These are phyloP conservation scores for Anthrax anthrax DNA, from an alignment of 2,888 invertebrate genomes.

Conservation along the genomic window DNA sequence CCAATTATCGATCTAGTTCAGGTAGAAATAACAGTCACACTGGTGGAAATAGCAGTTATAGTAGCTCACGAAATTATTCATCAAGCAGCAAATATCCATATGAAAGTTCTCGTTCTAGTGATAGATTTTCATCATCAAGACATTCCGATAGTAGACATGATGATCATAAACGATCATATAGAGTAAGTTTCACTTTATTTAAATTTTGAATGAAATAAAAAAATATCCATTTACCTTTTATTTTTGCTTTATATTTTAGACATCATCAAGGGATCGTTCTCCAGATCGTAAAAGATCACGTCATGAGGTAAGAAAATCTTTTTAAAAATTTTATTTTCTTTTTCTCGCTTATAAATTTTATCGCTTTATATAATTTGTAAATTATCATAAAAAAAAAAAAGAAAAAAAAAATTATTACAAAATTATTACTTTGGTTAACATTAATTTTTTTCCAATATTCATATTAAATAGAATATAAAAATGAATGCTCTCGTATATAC, in stretches of 20 bases:
- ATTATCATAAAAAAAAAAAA: too few species aligned
- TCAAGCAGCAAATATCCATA: slow-evolving; percentile 10
- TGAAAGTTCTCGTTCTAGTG: slow-evolving; percentile 18
- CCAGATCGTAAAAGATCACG: slow-evolving; percentile 31
- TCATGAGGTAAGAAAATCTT: slow-evolving; percentile 27
- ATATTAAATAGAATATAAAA: not conserved
- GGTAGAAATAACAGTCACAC: slow-evolving; percentile 18
- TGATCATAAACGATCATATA: slow-evolving; percentile 27
- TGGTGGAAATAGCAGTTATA: slow-evolving; percentile 6
- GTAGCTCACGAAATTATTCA: slow-evolving; percentile 24
- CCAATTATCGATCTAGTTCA: slow-evolving; percentile 16
- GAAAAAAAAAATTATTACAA: too few species aligned
- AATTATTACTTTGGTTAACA: not conserved
- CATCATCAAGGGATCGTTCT: slow-evolving; percentile 27
- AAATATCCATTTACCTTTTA: not conserved
- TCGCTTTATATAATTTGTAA: not conserved
- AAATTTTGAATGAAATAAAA: not conserved
- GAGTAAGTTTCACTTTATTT: slow-evolving; percentile 18
- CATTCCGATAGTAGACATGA: slow-evolving; percentile 22
- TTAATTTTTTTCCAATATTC: not conserved
- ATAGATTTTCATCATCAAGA: slow-evolving; percentile 21
- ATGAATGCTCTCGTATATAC: not conserved
- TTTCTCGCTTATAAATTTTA: slow-evolving; percentile 11
- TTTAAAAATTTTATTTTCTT: not conserved
- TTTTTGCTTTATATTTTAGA: too few species aligned